Conservation (phyloP, 2,888 invertebrate genomes). For the Panopea generosa region DNA sequence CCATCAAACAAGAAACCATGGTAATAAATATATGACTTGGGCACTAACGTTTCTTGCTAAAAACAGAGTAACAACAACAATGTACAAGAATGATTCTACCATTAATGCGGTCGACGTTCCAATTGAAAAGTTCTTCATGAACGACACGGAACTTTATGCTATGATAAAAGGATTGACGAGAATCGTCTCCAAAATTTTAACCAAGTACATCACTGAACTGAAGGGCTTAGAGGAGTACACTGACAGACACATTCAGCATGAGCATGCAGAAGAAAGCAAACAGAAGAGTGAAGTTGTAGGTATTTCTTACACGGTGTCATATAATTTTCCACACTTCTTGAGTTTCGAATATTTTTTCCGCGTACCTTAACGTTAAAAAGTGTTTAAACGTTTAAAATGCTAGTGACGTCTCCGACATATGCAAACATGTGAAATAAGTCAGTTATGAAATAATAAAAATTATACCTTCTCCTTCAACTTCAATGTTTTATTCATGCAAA, state of each 20-base stretch:
- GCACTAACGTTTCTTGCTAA: conserved; percentile 38
- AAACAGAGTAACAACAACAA: conserved; percentile 36
- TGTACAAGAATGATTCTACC: conserved; percentile 8
- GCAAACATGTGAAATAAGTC: no score
- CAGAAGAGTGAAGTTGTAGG: conserved; percentile 30
- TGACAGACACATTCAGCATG: conserved; percentile 16
- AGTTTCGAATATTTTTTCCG: no score
- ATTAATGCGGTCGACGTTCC: conserved; percentile 24
- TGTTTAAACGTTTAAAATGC: no score
- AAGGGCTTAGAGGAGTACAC: background rate
- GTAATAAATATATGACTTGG: conserved; percentile 50
- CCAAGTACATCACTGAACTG: conserved; percentile 14
- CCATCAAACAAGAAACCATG: conserved; percentile 38
- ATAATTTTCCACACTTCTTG: no score
- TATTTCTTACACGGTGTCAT: background rate
- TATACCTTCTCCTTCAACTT: no score
- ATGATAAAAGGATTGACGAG: conserved; percentile 29
- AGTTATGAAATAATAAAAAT: no score
- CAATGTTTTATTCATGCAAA: no score
- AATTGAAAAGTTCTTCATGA: conserved; percentile 23
- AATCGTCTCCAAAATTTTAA: conserved; percentile 21
- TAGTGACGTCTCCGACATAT: no score
- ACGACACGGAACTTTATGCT: background rate
- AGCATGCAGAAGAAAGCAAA: conserved; percentile 29
- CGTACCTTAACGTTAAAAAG: no score